Percentiles rank a stretch among this genome's conserved stretches.
These are phyloP conservation scores for Pyrochroa serraticornis DNA, from an alignment of 2,888 invertebrate genomes.

Conservation along the genomic window DNA sequence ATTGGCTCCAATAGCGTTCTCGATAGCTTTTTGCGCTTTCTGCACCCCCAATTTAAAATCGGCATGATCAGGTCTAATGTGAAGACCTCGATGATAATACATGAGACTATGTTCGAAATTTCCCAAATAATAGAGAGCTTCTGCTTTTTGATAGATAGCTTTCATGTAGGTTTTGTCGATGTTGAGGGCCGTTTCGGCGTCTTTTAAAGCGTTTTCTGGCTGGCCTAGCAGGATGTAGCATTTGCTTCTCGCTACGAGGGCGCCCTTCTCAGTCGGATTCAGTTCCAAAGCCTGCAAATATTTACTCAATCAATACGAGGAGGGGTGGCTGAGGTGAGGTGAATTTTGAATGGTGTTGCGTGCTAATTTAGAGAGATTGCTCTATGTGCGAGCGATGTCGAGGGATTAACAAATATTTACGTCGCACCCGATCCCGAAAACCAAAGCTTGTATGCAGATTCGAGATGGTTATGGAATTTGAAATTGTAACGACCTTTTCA, in stretches of 20 bases:
- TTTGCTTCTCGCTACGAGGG: slow-evolving; percentile 86
- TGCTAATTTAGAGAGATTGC: neutral
- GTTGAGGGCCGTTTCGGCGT: slow-evolving; percentile 82
- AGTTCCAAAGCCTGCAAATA: slow-evolving; percentile 81
- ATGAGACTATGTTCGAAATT: slow-evolving; percentile 93
- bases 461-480: neutral
- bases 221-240: slow-evolving; percentile 88
- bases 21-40: slow-evolving; percentile 92
- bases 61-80: slow-evolving; percentile 82
- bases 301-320: slow-evolving; percentile 27
- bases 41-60: slow-evolving; percentile 82
- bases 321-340: too few species aligned
- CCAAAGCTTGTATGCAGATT: neutral
- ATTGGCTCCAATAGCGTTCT: slow-evolving; percentile 78
- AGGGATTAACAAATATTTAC: neutral
- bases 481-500: too few species aligned
- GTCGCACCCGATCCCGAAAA: neutral
- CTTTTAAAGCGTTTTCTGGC: slow-evolving; percentile 78
- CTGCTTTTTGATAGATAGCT: slow-evolving; percentile 88
- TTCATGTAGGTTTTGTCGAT: slow-evolving; percentile 74
- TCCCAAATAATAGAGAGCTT: slow-evolving; percentile 88
- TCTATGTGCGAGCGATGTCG: neutral
- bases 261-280: slow-evolving; percentile 82
- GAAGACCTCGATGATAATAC: slow-evolving; percentile 86
- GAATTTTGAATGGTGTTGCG: too few species aligned